Evolutionary conservation across 2,888 invertebrate species (phyloP).

Genomic region (Orthosia incerta): DNA sequence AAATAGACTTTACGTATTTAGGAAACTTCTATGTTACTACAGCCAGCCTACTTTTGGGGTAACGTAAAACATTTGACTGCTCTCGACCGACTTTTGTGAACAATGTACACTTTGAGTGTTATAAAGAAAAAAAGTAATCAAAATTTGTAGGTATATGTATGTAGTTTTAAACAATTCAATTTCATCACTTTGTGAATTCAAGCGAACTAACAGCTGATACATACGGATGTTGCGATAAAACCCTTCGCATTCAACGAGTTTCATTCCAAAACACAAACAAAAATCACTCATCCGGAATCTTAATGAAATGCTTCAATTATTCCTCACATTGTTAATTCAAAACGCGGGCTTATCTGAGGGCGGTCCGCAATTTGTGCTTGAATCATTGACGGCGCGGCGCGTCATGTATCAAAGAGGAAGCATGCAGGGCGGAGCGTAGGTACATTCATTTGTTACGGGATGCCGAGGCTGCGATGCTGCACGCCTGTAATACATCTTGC

Average conservation of each 20-base stretch:
- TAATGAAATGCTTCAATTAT: constrained; percentile 59
- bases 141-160: background rate
- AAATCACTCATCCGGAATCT: constrained; percentile 53
- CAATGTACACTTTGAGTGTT: background rate
- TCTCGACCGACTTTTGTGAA: background rate
- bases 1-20: constrained; percentile 7
- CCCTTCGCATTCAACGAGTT: constrained; percentile 14
- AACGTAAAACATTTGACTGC: background rate
- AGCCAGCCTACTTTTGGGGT: background rate
- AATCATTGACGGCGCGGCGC: constrained; percentile 59
- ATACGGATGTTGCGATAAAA: constrained; percentile 10
- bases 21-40: background rate
- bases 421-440: constrained; percentile 15
- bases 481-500: constrained; percentile 70
- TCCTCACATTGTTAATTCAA: constrained; percentile 57
- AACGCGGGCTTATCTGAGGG: constrained; percentile 50
- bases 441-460: constrained; percentile 65
- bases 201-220: background rate
- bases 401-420: constrained; percentile 55
- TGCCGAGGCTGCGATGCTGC: constrained; percentile 59
- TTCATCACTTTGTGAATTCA: background rate
- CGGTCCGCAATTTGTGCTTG: constrained; percentile 52
- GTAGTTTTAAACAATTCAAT: background rate
- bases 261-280: constrained; percentile 53
- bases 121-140: background rate